Base-by-base conservation (phyloP, 37 sponge, comb jelly and placozoan species). In the Chondrosia reniformis region DNA sequence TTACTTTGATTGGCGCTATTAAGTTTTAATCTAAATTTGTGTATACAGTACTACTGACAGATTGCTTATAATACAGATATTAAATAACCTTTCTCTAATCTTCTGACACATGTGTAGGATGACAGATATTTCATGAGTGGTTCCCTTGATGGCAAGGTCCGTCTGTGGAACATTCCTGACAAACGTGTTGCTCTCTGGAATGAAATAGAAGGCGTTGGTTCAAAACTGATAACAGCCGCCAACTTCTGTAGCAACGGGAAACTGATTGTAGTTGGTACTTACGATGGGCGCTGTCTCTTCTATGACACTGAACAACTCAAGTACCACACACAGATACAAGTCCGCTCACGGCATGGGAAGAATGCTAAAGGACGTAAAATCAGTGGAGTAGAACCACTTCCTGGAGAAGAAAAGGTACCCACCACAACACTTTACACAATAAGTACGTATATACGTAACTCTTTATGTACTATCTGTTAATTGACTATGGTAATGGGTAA, bases 241-340 rank as follows among this genome's bases (percentile, higher is more conserved):
- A 96, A 94, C 58, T 96, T 94, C 63, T 93, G 95, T 76, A 81
- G 80, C 67, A 91, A 91, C 81, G 97, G 97, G 15, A 96, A 96
- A 71, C 37, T 84, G 15, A 95, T 89, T 33, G 97, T 94, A 8
- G 89, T 78, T 4, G 97, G 97, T 10, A 96, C 97, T 10, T 96
- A 96, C 75, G 97, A 96, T 85, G 97, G 97, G 2, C 71, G 95
- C 39, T 96, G 97, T 67, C 69, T 96, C 0, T 93, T 96, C 76
- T 96, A 90, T 82, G 97, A 96, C 15, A 96, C 94, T 0, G 97
- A 96, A 88, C 94, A 96, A 55, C 77, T 96, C 33, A 96, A 93
- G 85, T 96, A 96, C 67, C 97, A 96, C 87, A 96, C 97, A 1
- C 97, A 96, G 67, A 96, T 96, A 27, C 94, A 94, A 63, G 97